phyloP scores from a whole-genome alignment of 2,888 invertebrate genomes.

The Elmis aenea region DNA sequence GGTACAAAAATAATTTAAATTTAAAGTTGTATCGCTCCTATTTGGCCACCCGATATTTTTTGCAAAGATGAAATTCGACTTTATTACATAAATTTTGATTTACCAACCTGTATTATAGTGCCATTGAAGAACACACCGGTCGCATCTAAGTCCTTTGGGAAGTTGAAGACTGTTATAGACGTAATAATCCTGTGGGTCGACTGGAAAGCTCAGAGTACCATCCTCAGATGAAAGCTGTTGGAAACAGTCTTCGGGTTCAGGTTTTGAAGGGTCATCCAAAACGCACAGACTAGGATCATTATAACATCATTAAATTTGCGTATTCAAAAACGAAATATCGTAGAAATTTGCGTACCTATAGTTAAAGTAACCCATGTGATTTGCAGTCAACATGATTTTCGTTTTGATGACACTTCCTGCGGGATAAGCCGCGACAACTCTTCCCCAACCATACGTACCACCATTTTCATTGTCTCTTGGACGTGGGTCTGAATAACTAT shows the following conservation, averaged over 20 bases:
- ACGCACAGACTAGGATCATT: conserved; percentile 30
- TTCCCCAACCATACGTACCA: conserved; percentile 45
- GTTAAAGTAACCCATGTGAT: conserved; percentile 40
- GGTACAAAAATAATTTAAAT: too few species aligned
- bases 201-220: conserved; percentile 24
- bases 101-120: conserved; percentile 36
- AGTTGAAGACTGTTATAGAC: conserved; percentile 29
- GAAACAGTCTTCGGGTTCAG: conserved; percentile 36
- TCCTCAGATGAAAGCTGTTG: conserved; percentile 23
- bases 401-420: conserved; percentile 36
- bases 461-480: conserved; percentile 46
- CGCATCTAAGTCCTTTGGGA: conserved; percentile 36
- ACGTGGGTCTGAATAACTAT: conserved; percentile 36
- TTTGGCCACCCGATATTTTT: too few species aligned
- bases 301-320: too few species aligned
- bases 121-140: conserved; percentile 43
- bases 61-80: too few species aligned
- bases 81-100: too few species aligned
- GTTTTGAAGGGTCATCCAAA: conserved; percentile 20
- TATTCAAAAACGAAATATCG: too few species aligned
- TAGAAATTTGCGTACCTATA: conserved; percentile 26
- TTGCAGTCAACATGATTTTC: conserved; percentile 41
- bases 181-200: conserved; percentile 21
- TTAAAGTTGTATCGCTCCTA: too few species aligned
- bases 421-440: conserved; percentile 39